These are phyloP conservation scores for Arrhopalites spinosus DNA, from an alignment of 2,888 invertebrate genomes.

Conservation along the genomic window DNA sequence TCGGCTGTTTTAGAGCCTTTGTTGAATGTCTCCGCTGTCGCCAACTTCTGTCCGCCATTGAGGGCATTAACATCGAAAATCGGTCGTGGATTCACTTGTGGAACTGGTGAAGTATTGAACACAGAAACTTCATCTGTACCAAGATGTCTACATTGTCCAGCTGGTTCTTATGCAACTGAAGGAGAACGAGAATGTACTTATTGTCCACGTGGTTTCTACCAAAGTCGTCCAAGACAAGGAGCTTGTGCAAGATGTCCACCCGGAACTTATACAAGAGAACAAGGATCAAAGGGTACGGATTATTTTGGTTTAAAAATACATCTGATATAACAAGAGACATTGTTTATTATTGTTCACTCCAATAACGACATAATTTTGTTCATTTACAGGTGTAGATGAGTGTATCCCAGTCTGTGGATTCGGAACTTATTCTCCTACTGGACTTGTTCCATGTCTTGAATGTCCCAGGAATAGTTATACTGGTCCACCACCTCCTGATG, in stretches of 20 bases:
- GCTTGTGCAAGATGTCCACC: slow-evolving; percentile 87
- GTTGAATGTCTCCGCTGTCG: slow-evolving; percentile 84
- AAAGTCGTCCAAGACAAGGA: slow-evolving; percentile 88
- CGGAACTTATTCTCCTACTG: slow-evolving; percentile 93
- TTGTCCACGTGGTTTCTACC: slow-evolving; percentile 91
- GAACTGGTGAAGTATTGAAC: slow-evolving; percentile 89
- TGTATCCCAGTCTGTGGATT: slow-evolving; percentile 94
- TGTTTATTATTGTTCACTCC: too few species aligned
- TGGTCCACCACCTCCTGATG: slow-evolving; percentile 83
- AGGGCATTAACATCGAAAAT: slow-evolving; percentile 84
- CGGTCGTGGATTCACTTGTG: slow-evolving; percentile 88
- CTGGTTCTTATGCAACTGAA: slow-evolving; percentile 89
- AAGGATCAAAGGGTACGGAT: slow-evolving; percentile 86
- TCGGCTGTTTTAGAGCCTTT: slow-evolving; percentile 87
- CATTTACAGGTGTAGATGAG: slow-evolving; percentile 75
- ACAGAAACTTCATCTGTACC: slow-evolving; percentile 91
- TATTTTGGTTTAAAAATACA: too few species aligned
- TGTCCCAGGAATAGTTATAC: slow-evolving; percentile 92
- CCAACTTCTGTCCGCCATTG: slow-evolving; percentile 89
- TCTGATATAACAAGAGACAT: too few species aligned
- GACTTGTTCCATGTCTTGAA: slow-evolving; percentile 89
- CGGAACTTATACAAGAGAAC: slow-evolving; percentile 89
- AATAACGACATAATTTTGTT: too few species aligned
- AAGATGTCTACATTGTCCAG: slow-evolving; percentile 93
- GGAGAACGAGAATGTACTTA: slow-evolving; percentile 89